Conservation (phyloP, 1,140 invertebrate species). For the Chironomus tepperi region DNA sequence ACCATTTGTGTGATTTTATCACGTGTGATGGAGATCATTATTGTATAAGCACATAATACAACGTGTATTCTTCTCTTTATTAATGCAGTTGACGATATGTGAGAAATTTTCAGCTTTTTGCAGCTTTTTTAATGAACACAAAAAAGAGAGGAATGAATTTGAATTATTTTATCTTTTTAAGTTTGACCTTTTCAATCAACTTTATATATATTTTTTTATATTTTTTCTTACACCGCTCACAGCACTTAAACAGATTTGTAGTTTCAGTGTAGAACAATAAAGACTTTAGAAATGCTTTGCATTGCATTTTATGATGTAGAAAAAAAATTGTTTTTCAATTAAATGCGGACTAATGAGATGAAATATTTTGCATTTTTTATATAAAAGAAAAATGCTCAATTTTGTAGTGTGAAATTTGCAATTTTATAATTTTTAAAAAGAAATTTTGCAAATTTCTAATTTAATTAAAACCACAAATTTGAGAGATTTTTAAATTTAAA, state of each 20-base stretch:
- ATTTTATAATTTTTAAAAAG: no score
- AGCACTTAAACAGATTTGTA: background rate
- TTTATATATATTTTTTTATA: no score
- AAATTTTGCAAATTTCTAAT: no score
- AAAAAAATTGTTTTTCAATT: background rate
- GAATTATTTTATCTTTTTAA: constrained; percentile 7
- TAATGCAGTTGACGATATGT: background rate
- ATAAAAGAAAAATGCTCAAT: no score
- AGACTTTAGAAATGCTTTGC: background rate
- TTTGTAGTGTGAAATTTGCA: no score
- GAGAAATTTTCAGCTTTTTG: no score
- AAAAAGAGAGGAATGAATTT: background rate
- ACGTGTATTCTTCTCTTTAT: background rate
- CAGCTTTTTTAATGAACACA: background rate
- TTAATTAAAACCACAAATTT: no score
- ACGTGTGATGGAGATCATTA: constrained; percentile 7
- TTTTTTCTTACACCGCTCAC: background rate
- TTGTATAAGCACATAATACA: background rate
- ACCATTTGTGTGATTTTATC: constrained; percentile 3
- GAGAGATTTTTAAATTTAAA: no score
- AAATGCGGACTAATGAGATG: background rate
- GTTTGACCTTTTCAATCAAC: background rate
- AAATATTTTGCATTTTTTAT: no score
- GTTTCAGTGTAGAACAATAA: background rate
- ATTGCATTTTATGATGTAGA: background rate